Evolutionary conservation across 2,113 vertebrate genomes (phyloP), one percentile per base, ranked within the genome.

Genomic region (Gadus macrocephalus): DNA sequence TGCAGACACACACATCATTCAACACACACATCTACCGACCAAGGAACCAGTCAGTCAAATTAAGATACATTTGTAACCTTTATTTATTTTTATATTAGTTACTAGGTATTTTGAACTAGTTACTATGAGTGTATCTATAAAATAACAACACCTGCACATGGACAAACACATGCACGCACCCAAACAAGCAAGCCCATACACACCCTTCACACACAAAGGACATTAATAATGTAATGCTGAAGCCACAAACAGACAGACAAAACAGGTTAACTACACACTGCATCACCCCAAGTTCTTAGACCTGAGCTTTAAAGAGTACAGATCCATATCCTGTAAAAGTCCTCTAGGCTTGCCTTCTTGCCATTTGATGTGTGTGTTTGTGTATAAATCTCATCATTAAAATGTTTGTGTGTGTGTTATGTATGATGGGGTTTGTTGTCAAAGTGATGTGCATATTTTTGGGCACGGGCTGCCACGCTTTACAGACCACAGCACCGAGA

Each of bases 381-480:
- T 8, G 60, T 20, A 25, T 22, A 22, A 55, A 83, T 85, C 86
- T 76, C 81, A 89, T 87, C 87, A 89, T 89, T 89, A 87, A 88
- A 86, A 71, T 67, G 67, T 75, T 9, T 67, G 8, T 55, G 70
- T 75, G 75, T 65, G 79, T 69, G 77, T 70, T 56, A 38, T 62
- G 76, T 67, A 64, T 71, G 63, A 65, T 75, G 19, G 35, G 70
- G 69, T 66, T 72, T 66, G 67, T 77, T 72, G 67, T 79, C 88
- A 85, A 84, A 87, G 86, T 74, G 67, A 90, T 87, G 85, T 89
- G 85, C 89, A 90, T 90, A 90, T 90, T 89, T 90, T 85, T 78
- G 69, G 87, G 87, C 31, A 88, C 87, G 86, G 86, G 86, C 83
- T 67, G 86, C 86, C 76, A 89, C 85, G 87, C 86, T 90, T 83